Evolutionary conservation across 2,888 invertebrate genomes (phyloP), one percentile per base, ranked within the genome.

Genomic region (Meghimatium bilineatum): DNA sequence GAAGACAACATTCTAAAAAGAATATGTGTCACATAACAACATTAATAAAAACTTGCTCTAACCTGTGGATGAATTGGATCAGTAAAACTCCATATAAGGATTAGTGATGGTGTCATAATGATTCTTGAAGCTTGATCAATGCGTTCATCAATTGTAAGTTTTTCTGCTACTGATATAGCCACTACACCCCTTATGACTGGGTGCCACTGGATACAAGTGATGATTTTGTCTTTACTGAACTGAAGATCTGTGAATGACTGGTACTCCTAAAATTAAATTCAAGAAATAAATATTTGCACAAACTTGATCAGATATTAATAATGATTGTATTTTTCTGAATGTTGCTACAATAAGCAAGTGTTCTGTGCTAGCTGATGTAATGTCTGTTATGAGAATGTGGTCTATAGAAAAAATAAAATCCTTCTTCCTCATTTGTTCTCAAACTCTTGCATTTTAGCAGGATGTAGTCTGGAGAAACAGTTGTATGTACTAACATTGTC

Each of bases 41-140:
- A 71, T 71, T 26, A 38, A 72, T 12, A 72, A 72, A 72, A 72
- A 44, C 72, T 49, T 23, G 8, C 1, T 1, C 72, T n/a, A 29
- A 93, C 93, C 91, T 93, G 93, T 82, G 94, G 94, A 82, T 94
- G 93, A 75, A 94, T 94, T 34, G 94, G 94, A 85, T 94, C 94
- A 23, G 92, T 88, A 87, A 94, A 94, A 87, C 93, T 93, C 94
- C 94, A 94, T 83, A 94, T 91, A 26, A 94, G 89, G 76, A 94
- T 93, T 1, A 94, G 89, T 14, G 93, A 93, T 36, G 93, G 93
- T 17, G 92, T 91, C 90, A 93, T 92, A 83, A 93, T 92, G 69
- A 93, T 89, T 87, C 91, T 91, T 20, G 91, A 89, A 10, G 92
- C 89, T 78, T 92, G 87, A 83, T 94, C 93, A 60, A 93, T 90